Percentiles rank a stretch among this genome's conserved stretches.
These are phyloP conservation scores for Melopsittacus undulatus DNA, from an alignment of 2,797 vertebrate species.

Conservation along the genomic window DNA sequence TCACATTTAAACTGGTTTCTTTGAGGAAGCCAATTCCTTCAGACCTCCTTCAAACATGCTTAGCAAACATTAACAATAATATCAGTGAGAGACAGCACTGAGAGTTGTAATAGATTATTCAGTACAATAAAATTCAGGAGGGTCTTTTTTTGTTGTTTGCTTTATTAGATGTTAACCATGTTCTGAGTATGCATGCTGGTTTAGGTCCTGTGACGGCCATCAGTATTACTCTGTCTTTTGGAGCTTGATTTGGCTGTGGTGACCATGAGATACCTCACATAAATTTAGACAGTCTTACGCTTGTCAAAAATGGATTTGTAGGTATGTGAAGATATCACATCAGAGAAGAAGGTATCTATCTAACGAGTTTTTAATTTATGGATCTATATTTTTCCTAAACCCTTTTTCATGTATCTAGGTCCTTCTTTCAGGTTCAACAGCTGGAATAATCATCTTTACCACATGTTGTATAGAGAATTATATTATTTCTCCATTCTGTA, in stretches of 20 bases:
- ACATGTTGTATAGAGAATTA: background rate
- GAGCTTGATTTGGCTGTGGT: background rate
- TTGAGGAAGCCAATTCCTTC: background rate
- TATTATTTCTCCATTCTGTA: background rate
- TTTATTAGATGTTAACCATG: background rate
- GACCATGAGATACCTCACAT: background rate
- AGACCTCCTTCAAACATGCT: background rate
- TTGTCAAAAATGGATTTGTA: background rate
- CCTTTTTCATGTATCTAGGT: background rate
- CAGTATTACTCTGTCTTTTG: background rate
- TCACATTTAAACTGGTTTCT: background rate
- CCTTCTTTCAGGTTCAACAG: background rate
- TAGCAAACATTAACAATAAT: background rate
- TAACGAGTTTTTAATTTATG: background rate
- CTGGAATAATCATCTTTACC: background rate
- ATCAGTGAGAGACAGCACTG: background rate
- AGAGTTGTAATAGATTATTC: background rate
- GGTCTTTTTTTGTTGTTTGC: fast-evolving
- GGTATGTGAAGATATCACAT: background rate
- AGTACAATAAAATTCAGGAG: background rate
- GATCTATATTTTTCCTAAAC: background rate
- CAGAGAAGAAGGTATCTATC: background rate
- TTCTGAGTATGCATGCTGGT: background rate
- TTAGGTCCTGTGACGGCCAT: background rate
- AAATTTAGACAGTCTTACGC: fast-evolving